phyloP scores from a whole-genome alignment of 2,113 vertebrate species.

The Calypte anna region DNA sequence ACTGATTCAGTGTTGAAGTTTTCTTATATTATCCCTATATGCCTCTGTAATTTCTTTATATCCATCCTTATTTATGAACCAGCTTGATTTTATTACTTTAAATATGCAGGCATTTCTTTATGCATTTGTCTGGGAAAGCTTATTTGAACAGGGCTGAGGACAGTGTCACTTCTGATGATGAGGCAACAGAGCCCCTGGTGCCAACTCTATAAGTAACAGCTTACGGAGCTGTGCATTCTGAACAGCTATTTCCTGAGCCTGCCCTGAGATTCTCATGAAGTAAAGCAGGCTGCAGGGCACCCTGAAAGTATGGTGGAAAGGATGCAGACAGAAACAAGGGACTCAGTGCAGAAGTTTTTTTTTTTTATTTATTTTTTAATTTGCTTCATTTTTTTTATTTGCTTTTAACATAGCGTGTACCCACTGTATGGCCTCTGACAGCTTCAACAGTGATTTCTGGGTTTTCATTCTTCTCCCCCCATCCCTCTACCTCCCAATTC shows the following conservation, averaged over 20 bases:
- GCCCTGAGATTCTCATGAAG: neutral
- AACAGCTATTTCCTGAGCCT: neutral
- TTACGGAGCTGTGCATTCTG: neutral
- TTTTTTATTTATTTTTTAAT: too few species aligned
- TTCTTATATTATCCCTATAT: neutral
- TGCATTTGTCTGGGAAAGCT: neutral
- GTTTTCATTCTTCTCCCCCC: rapidly evolving
- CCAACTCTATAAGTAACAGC: neutral
- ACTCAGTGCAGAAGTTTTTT: rapidly evolving
- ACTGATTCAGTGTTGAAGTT: neutral
- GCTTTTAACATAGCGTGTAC: neutral
- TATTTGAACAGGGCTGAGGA: neutral
- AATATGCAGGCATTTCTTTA: neutral
- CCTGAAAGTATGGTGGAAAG: neutral
- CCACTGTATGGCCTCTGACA: neutral
- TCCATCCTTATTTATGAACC: neutral
- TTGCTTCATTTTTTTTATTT: too few species aligned
- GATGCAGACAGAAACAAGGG: neutral
- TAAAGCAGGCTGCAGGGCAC: neutral
- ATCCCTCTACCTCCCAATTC: neutral
- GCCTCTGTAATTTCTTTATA: neutral
- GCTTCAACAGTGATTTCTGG: neutral
- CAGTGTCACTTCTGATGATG: neutral
- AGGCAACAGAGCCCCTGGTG: neutral
- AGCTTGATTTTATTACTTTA: neutral